Percentiles rank a stretch among this genome's conserved stretches.
Evolutionary conservation across 2,888 invertebrate genomes (phyloP).

Genomic region (Hermaeophaga mercurialis): DNA sequence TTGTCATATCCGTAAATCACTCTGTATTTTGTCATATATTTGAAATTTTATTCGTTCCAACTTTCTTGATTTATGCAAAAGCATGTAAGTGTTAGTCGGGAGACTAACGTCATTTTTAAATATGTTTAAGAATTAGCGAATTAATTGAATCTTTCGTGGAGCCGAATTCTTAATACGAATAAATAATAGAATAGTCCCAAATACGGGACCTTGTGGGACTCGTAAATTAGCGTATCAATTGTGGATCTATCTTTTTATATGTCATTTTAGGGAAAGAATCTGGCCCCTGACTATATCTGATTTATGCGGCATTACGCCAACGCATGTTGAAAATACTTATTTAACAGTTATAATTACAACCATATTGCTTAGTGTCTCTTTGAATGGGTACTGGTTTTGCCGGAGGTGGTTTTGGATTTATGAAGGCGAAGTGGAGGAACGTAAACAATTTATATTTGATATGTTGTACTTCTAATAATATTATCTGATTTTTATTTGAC

Average conservation of each 20-base stretch:
- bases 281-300: not conserved
- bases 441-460: conserved; percentile 9
- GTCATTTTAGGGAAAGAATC: too few species aligned
- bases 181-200: too few species aligned
- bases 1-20: conserved; percentile 13
- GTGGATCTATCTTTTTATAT: too few species aligned
- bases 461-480: too few species aligned
- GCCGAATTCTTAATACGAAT: too few species aligned
- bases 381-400: not conserved
- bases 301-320: not conserved
- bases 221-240: too few species aligned
- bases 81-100: not conserved
- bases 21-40: conserved; percentile 9
- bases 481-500: too few species aligned
- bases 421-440: not conserved
- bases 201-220: too few species aligned
- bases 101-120: not conserved
- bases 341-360: conserved; percentile 8
- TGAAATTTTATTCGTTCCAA: conserved; percentile 5
- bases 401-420: conserved; percentile 8
- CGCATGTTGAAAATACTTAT: conserved; percentile 6
- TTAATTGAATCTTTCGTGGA: too few species aligned
- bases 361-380: conserved; percentile 11
- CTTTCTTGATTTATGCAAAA: not conserved
- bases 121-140: too few species aligned